Base-by-base conservation (phyloP, 2,113 vertebrate species). In the Phocoena phocoena region DNA sequence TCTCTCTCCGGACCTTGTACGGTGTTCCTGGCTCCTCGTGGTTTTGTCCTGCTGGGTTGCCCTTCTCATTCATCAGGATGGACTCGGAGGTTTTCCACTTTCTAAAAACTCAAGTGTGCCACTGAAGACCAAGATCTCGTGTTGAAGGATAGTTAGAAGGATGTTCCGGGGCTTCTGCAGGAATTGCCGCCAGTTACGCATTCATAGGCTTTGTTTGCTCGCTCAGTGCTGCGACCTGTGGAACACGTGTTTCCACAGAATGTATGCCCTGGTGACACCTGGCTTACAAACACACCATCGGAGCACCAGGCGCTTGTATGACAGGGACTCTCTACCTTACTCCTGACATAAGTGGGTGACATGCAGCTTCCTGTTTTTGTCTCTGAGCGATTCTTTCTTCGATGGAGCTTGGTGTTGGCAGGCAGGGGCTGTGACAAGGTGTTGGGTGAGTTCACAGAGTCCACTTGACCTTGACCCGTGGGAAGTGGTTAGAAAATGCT, bases 211-310 rank as follows among this genome's bases (percentile, higher is more conserved):
- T 12, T 6, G 12, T 70, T 15, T 6, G 6, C 38, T 13, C 23
- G 1, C 31, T 62, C 3, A 2, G 12, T 26, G 50, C 17, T 60
- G 1, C 5, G 8, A 25, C 58, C 60, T 15, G 3, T 17, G 18
- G 6, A 11, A 0, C 8, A 4, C 0, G 1, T 38, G 12, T 77
- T 3, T 58, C 8, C 71, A 3, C 11, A 0, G 60, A 4, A 53
- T 6, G 5, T 17, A 18, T 20, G 2, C 38, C 9, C 9, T 28
- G 15, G 44, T 50, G 53, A 28, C 17, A 8, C 4, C 25, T 10
- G 18, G 18, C 33, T 23, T 25, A 15, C 31, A 44, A 1, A 31
- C 26, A 10, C 17, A 2, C 5, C 9, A 26, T 47, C n/a, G 62
- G 15, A 8, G 28, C 80, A 10, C 44, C 11, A 23, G 36, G 17